These are phyloP conservation scores for Ernsta delagoae DNA, from an alignment of 2,888 invertebrate species.

Conservation along the genomic window DNA sequence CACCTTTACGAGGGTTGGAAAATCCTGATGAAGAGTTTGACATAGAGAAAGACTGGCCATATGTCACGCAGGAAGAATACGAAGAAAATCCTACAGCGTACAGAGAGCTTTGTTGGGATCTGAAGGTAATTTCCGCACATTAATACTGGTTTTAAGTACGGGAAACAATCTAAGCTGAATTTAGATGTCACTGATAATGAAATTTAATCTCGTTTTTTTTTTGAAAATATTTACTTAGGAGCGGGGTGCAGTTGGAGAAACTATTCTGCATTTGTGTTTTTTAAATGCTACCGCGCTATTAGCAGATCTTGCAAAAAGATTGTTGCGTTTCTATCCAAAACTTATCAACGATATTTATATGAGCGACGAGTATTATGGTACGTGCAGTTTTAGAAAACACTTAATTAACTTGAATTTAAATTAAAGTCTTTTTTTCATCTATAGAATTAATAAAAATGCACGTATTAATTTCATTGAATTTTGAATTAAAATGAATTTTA, in stretches of 20 bases:
- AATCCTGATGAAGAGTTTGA: conserved; percentile 94
- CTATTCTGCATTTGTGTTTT: conserved; percentile 96
- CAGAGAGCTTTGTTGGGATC: conserved; percentile 95
- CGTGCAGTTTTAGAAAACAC: conserved; percentile 37
- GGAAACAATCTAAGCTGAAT: not conserved
- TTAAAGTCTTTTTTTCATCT: too few relatives aligned
- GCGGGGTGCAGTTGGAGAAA: conserved; percentile 98
- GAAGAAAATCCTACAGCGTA: conserved; percentile 88
- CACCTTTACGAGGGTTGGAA: conserved; percentile 91
- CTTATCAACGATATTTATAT: conserved; percentile 98
- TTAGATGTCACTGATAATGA: not conserved
- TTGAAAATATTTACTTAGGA: conserved; percentile 78
- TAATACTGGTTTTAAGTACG: too few relatives aligned
- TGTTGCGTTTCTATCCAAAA: conserved; percentile 96
- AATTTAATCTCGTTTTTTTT: conserved; percentile 44
- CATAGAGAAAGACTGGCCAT: conserved; percentile 90
- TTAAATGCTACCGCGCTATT: conserved; percentile 96
- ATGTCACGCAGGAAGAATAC: conserved; percentile 86
- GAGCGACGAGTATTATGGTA: conserved; percentile 98
- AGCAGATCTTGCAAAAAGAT: conserved; percentile 96
- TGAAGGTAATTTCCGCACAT: conserved; percentile 79
- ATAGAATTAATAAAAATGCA: too few relatives aligned
- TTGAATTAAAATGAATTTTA: too few relatives aligned
- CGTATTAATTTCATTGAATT: too few relatives aligned
- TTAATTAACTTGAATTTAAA: too few relatives aligned